Conservation (phyloP, 2,113 vertebrate species). For the Garra rufa region DNA sequence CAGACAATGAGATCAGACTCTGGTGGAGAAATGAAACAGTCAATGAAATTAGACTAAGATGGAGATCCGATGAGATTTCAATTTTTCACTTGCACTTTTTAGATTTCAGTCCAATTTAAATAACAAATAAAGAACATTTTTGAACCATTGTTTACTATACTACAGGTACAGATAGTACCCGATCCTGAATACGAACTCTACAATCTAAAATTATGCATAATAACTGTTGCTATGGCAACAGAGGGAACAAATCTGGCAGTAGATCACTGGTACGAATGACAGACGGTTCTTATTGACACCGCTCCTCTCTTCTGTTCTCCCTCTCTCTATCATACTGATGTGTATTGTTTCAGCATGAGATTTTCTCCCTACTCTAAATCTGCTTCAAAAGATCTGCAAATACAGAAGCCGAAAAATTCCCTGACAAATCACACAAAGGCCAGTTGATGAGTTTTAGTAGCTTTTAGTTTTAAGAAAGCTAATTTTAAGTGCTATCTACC, state of each 20-base stretch:
- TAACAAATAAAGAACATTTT: not conserved
- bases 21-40: not conserved
- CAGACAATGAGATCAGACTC: not conserved
- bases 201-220: conserved; percentile 34
- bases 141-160: not conserved
- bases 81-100: not conserved
- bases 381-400: not conserved
- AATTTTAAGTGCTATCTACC: not conserved
- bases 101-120: not conserved
- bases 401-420: not conserved
- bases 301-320: conserved; percentile 45
- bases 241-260: conserved; percentile 24
- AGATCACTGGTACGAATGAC: conserved; percentile 6
- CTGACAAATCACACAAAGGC: not conserved
- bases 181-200: conserved; percentile 10
- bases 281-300: not conserved
- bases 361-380: not conserved
- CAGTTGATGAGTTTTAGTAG: not conserved
- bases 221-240: conserved; percentile 57
- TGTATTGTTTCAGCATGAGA: not conserved
- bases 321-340: not conserved
- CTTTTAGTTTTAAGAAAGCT: not conserved
- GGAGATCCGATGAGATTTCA: not conserved
- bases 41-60: not conserved
- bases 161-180: not conserved